Evolutionary conservation across 2,888 invertebrate genomes (phyloP).

Genomic region (Drosophila rubida): DNA sequence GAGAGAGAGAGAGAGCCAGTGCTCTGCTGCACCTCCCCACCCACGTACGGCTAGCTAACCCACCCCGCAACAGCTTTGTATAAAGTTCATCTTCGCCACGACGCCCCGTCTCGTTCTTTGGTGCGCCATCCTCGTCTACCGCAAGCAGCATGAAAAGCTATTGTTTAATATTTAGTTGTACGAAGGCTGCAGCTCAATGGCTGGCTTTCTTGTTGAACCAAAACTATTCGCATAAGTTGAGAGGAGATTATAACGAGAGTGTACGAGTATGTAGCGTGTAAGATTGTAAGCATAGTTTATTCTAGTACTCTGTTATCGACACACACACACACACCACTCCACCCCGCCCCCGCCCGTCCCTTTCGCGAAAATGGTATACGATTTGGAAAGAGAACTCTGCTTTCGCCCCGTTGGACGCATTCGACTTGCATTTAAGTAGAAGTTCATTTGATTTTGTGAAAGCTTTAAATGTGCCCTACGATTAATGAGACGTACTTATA

Average conservation of each 20-base stretch:
- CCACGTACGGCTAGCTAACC: background rate
- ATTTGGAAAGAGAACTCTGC: conserved; percentile 9
- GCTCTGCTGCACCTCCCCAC: background rate
- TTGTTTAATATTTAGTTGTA: conserved; percentile 70
- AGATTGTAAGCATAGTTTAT: conserved; percentile 21
- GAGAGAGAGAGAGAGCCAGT: background rate
- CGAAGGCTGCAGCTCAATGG: conserved; percentile 37
- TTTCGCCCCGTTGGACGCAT: conserved; percentile 33
- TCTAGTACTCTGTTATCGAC: conserved; percentile 41
- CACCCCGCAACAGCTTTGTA: conserved; percentile 60
- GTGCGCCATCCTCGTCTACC: background rate
- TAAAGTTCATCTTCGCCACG: conserved; percentile 52
- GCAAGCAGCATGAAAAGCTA: conserved; percentile 63
- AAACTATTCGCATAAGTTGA: conserved; percentile 69
- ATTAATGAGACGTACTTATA: conserved; percentile 42
- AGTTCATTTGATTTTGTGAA: conserved; percentile 70
- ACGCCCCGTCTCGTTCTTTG: background rate
- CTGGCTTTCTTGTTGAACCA: conserved; percentile 72
- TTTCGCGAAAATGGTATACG: conserved; percentile 34
- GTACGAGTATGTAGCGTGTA: conserved; percentile 44
- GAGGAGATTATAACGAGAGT: conserved; percentile 36
- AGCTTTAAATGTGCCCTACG: conserved; percentile 84
- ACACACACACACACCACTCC: background rate
- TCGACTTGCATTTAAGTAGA: conserved; percentile 53
- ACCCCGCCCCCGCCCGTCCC: conserved; percentile 10